These are phyloP conservation scores for Montipora foliosa DNA, from an alignment of 64 coral and sea anemone species.

Conservation along the genomic window DNA sequence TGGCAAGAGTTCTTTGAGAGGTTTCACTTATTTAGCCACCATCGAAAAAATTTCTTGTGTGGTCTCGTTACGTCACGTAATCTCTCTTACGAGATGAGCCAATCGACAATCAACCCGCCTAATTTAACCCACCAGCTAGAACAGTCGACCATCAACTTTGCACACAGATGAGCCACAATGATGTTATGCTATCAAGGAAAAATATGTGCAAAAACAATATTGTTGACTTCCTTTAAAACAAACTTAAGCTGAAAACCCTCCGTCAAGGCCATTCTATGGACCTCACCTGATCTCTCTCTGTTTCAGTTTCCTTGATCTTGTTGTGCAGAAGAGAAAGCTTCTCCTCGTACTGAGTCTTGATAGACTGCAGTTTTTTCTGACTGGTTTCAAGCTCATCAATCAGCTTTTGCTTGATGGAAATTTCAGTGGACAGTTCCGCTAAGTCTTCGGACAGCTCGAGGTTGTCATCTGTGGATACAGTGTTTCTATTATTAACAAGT, in stretches of 20 bases:
- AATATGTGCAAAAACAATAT: too few species aligned
- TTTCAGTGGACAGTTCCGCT: conserved; percentile 90
- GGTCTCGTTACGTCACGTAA: too few species aligned
- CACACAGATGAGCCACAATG: too few species aligned
- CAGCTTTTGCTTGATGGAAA: conserved; percentile 93
- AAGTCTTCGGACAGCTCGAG: conserved; percentile 57
- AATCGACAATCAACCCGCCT: too few species aligned
- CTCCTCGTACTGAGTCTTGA: conserved; percentile 93
- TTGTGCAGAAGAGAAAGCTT: conserved; percentile 82
- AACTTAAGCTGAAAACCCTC: neutral
- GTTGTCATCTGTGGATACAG: neutral
- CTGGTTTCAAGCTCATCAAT: conserved; percentile 93
- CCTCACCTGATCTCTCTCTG: conserved; percentile 84
- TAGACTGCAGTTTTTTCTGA: conserved; percentile 80
- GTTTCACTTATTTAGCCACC: too few species aligned
- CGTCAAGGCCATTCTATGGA: neutral
- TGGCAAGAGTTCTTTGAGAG: too few species aligned
- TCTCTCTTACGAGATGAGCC: too few species aligned
- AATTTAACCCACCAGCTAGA: too few species aligned
- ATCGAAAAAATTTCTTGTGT: too few species aligned
- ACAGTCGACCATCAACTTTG: too few species aligned
- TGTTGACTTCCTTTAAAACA: neutral
- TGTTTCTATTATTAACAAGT: neutral
- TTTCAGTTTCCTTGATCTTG: conserved; percentile 97
- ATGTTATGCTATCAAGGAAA: too few species aligned